Evolutionary conservation across 92 coral and sea anemone genomes (phyloP).

Genomic region (Muricea muricata): DNA sequence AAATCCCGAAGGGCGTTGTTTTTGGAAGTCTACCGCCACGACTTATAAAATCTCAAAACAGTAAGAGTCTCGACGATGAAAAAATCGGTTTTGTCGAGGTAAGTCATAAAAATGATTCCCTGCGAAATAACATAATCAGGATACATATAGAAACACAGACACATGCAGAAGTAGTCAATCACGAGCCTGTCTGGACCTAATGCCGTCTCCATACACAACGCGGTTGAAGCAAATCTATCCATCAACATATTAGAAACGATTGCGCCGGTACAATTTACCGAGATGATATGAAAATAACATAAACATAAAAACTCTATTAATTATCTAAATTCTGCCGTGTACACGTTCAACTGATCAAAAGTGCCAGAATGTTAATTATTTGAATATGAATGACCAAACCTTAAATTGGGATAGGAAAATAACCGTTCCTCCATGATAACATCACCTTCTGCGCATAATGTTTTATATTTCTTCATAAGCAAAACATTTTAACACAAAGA

Average conservation of each 20-base stretch:
- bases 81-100: conserved; percentile 45
- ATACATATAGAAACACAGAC: background rate
- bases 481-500: too few species aligned
- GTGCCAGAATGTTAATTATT: background rate
- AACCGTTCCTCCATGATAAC: too few species aligned
- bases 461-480: too few species aligned
- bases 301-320: background rate
- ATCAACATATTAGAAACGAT: background rate
- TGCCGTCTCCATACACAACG: background rate
- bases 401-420: too few species aligned
- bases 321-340: background rate
- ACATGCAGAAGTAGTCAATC: too few species aligned
- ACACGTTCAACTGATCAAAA: background rate
- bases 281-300: background rate
- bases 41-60: conserved; percentile 23
- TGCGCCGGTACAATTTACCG: background rate
- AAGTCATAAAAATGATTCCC: background rate
- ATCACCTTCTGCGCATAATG: background rate
- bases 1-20: conserved; percentile 32
- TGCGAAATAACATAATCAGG: background rate
- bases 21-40: conserved; percentile 46
- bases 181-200: background rate
- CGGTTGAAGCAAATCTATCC: background rate
- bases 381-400: background rate
- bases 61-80: background rate